Base-by-base conservation (phyloP, 2,888 invertebrate genomes). In the Idaea biselata region DNA sequence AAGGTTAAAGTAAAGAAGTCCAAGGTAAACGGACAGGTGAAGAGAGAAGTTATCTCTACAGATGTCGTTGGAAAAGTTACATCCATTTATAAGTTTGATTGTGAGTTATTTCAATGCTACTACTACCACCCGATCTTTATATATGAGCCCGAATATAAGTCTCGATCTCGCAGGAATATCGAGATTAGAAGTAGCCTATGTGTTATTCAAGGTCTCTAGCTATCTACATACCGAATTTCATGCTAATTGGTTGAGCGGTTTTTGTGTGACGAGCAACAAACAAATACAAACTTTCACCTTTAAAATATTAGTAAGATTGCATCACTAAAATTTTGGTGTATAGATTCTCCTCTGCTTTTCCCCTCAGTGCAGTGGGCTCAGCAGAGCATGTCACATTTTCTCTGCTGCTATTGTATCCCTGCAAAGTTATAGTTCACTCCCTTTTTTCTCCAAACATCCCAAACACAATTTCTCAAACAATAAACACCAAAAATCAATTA, bases 1-100 rank as follows among this genome's bases (percentile, higher is more conserved):
- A 96, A 95, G 81, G 90, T 98, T 0, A 95, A 94, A 76, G 89
- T 96, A 84, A 82, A 94, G 92, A 81, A 93, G 89, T 68, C 89
- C 77, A 86, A 81, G 78, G 70, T 65, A 18, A 82, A 79, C 6
- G 78, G 87, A 81, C 80, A 84, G 85, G 70, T 90, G 74, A 81
- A 80, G 70, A 77, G 81, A 64, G 87, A 91, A 75, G 84, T 94
- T 14, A 77, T 91, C 16, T 88, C 89, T 25, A 89, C 93, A 59
- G 80, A 93, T 73, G 88, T 95, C 65, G 75, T 95, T 73, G 97
- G 96, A 14, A 84, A 91, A 69, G 93, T 95, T 4, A 93, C 93
- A 56, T 91, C 91, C 60, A 94, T 94, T 73, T 95, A 94, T 77
- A 93, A 89, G 78, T 96, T 96, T 90, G 94, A 94, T 72, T 93